phyloP scores from a whole-genome alignment of 2,888 invertebrate species.

The Deroplatys truncata region DNA sequence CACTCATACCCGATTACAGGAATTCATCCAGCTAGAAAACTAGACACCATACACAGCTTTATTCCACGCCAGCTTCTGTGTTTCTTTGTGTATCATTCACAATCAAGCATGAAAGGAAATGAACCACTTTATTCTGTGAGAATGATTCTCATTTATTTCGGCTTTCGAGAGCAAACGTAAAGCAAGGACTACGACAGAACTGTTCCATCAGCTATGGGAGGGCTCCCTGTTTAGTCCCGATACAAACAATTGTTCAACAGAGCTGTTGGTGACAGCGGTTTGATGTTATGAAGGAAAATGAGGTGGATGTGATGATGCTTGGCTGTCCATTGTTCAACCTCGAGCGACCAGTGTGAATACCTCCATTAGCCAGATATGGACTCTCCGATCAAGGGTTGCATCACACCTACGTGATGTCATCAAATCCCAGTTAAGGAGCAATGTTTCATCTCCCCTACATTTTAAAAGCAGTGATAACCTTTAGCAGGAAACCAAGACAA shows the following conservation, averaged over 20 bases:
- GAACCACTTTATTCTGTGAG: not conserved
- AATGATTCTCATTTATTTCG: not conserved
- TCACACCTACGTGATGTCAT: not conserved
- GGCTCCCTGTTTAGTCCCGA: not conserved
- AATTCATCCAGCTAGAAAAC: too few species aligned
- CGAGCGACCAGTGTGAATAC: not conserved
- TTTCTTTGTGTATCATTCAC: too few species aligned
- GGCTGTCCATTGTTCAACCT: not conserved
- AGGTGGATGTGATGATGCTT: not conserved
- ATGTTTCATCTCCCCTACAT: too few species aligned
- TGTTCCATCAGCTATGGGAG: not conserved
- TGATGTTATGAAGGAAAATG: not conserved
- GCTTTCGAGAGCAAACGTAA: not conserved
- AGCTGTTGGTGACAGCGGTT: not conserved
- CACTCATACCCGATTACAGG: too few species aligned
- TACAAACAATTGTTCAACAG: not conserved
- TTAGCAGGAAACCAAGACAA: too few species aligned
- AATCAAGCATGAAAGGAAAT: not conserved
- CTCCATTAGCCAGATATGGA: not conserved
- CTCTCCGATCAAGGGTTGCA: not conserved
- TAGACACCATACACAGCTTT: too few species aligned
- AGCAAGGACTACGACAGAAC: not conserved
- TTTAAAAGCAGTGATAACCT: too few species aligned
- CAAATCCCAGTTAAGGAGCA: too few species aligned
- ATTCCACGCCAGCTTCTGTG: too few species aligned